Base-by-base conservation (phyloP, 1,140 invertebrate genomes). In the Acromyrmex charruanus region DNA sequence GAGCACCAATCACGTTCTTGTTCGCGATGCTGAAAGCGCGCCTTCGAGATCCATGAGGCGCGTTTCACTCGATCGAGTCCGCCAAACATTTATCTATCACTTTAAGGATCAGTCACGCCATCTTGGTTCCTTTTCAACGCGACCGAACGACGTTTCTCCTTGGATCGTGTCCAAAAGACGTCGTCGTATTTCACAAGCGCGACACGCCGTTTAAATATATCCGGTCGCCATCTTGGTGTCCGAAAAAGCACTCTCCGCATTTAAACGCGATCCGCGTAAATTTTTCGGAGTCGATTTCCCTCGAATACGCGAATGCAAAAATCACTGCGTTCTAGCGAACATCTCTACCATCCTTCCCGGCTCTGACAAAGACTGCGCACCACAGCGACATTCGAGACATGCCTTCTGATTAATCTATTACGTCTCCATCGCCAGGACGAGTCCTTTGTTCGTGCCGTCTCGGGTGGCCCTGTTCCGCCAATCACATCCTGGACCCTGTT, bases 341-440 rank as follows among this genome's bases (percentile, higher is more conserved):
- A 74, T 31, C 74, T 77, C 28, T 49, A 21, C 21, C 61, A 51
- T 55, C 7, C 51, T 31, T 28, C 72, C 21, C 53, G 65, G 89
- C 12, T 55, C 63, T 74, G 80, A 74, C 77, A 31, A 66, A 85
- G 61, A 84, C 80, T 81, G 85, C 86, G 44, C 69, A 63, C 63
- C 77, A n/a, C 44, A 65, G 68, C 82, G 81, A 71, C 87, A 39
- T 74, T 77, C 58, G 68, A 51, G 51, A 79, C 87, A 66, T 89
- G 82, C 77, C 89, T 87, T 88, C 77, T 89, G 89, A 90, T 89
- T 87, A 90, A 90, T 89, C 89, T 81, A 79, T 90, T 90, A 90
- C 88, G 72, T 80, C 53, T 85, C 87, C 71, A 35, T 39, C 69
- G 21, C 7, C 31, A 59, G 49, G 28, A 63, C 71, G 65, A 61